Base-by-base conservation (phyloP, 2,113 vertebrate genomes). In the Chascanopsetta lugubris region DNA sequence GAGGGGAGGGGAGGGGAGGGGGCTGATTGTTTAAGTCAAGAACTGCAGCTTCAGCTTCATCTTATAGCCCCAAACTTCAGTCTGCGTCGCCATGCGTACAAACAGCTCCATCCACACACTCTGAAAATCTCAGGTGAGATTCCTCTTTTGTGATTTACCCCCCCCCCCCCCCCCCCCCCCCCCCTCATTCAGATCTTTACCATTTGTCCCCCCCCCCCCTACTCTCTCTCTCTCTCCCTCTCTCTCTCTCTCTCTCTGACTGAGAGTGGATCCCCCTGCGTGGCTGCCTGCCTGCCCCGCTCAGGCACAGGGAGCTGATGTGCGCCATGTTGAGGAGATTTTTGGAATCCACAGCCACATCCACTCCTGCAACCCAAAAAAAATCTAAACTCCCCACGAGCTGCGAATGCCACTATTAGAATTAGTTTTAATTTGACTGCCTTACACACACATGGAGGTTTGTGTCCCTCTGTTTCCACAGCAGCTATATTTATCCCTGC, bases 251-350 rank as follows among this genome's bases (percentile, higher is more conserved):
- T n/a, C n/a, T n/a, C n/a, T n/a, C n/a, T n/a, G n/a, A n/a, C n/a
- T n/a, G n/a, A n/a, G n/a, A n/a, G n/a, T n/a, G n/a, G n/a, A n/a
- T 75, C 29, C 64, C 69, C 50, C 59, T 61, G 25, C 45, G 32
- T 32, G 45, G 32, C 27, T 34, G 61, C 49, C 51, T 61, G 54
- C 20, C 36, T 84, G 75, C 58, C 71, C 69, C 72, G 69, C 64
- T 54, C 67, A 75, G 76, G 69, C 72, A 77, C 61, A 85, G 88
- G 78, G 67, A 75, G 38, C 43, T 67, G 63, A n/a, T 65, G 77
- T 77, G 73, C 90, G 90, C 91, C 90, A 92, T 91, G 83, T 91
- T 92, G 83, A 79, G 53, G 54, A 72, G 61, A 75, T 61, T 61
- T 56, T 57, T 8, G 45, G 63, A 62, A 62, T 74, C n/a, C n/a